These are phyloP conservation scores for Egretta garzetta DNA, from an alignment of 2,113 vertebrate genomes.

Conservation along the genomic window DNA sequence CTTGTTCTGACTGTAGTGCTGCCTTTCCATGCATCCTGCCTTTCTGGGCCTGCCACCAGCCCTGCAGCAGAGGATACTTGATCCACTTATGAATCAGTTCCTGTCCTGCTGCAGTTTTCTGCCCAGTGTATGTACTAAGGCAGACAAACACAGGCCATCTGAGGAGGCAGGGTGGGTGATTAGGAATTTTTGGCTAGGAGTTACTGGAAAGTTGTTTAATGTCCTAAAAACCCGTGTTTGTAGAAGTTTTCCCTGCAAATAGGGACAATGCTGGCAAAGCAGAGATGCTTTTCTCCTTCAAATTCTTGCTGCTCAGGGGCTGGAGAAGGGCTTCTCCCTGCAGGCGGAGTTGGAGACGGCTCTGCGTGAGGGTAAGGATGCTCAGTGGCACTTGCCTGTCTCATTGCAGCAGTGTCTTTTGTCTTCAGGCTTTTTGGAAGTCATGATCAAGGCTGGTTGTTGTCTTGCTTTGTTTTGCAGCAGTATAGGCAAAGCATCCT, in stretches of 20 bases:
- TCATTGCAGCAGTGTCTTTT: background rate
- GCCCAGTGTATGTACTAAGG: background rate
- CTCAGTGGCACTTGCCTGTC: background rate
- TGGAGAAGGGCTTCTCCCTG: background rate
- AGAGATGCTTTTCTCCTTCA: background rate
- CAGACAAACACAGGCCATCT: background rate
- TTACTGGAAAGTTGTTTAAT: conserved; percentile 26
- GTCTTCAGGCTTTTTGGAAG: background rate
- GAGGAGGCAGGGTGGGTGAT: conserved; percentile 26
- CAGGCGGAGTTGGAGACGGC: background rate
- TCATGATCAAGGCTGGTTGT: background rate
- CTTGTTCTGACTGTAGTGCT: background rate
- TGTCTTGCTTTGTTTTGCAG: background rate
- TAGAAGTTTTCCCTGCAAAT: background rate
- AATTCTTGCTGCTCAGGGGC: background rate
- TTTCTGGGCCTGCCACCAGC: background rate
- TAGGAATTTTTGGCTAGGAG: conserved; percentile 14
- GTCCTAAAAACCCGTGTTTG: background rate
- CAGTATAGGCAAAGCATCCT: background rate
- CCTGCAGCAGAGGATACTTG: background rate
- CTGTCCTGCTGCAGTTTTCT: conserved; percentile 21
- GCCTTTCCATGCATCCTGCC: background rate
- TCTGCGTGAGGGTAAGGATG: background rate
- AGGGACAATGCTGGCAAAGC: conserved; percentile 2
- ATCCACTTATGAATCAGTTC: conserved; percentile 40